phyloP scores from a whole-genome alignment of 2,797 vertebrate species.

The Arvicola amphibius region DNA sequence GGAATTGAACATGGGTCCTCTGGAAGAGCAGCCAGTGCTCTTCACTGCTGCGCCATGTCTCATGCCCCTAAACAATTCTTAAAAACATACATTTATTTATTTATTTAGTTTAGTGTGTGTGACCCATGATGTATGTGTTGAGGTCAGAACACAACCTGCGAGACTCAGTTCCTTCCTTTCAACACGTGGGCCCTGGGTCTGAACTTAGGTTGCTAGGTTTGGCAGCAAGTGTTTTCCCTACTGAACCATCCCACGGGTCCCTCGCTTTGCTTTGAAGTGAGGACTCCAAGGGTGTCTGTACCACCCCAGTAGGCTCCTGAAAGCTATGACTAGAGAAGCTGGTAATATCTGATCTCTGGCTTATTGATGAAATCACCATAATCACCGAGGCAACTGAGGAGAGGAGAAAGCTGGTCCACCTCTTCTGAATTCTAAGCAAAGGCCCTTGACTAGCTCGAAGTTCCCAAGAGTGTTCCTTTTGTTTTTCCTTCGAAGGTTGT shows the following conservation, averaged over 20 bases:
- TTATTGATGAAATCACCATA: slow-evolving; percentile 17
- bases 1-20: neutral
- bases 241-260: no score
- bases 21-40: neutral
- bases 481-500: slow-evolving; percentile 1
- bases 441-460: neutral
- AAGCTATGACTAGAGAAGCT: neutral
- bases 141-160: neutral
- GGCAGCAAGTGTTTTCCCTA: no score
- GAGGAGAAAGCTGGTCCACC: neutral
- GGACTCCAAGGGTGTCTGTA: neutral
- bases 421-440: slow-evolving; percentile 46
- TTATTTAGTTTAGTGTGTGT: neutral
- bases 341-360: neutral
- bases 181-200: neutral
- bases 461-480: neutral
- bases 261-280: neutral
- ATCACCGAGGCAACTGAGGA: neutral
- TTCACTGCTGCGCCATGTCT: neutral
- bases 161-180: neutral
- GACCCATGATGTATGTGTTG: neutral
- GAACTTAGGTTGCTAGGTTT: neutral
- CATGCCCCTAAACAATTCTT: neutral
- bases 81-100: neutral
- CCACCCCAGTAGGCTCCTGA: neutral